Evolutionary conservation across 1,140 invertebrate genomes (phyloP).

Genomic region (Belonocnema kinseyi): DNA sequence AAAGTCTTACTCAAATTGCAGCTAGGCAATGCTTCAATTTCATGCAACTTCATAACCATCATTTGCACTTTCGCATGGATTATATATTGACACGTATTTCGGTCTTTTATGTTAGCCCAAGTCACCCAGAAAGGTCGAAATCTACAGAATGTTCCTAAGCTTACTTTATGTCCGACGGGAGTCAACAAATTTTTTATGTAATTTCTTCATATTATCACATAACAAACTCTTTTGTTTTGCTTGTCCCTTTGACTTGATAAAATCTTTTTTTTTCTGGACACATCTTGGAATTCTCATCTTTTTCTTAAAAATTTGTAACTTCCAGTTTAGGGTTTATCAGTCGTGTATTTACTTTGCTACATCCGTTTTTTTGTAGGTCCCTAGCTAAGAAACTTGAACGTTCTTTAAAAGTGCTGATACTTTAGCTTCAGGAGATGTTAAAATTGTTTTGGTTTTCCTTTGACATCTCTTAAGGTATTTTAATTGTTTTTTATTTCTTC

Average conservation of each 20-base stretch:
- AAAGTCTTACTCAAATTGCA: too few species aligned
- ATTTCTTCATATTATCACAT: constrained; percentile 28
- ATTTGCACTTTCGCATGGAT: constrained; percentile 30
- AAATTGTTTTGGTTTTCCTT: too few species aligned
- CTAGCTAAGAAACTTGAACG: too few species aligned
- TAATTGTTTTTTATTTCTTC: constrained; percentile 9
- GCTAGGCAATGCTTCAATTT: too few species aligned
- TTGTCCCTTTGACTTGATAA: background rate
- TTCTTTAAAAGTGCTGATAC: too few species aligned
- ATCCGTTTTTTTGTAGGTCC: too few species aligned
- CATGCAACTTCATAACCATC: constrained; percentile 25
- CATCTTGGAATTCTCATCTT: constrained; percentile 28
- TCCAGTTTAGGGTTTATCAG: background rate
- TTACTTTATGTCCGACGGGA: background rate
- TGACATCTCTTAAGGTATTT: too few species aligned
- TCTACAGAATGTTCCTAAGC: constrained; percentile 22
- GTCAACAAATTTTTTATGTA: constrained; percentile 27
- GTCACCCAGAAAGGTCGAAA: constrained; percentile 34
- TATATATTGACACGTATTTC: constrained; percentile 30
- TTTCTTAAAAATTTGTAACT: constrained; percentile 9
- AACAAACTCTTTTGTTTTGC: constrained; percentile 32
- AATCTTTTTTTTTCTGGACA: constrained; percentile 33
- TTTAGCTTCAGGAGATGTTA: too few species aligned
- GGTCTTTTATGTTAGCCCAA: constrained; percentile 7
- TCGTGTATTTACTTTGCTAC: too few species aligned